Conservation (phyloP, 2,113 vertebrate species). For the Vicugna pacos region DNA sequence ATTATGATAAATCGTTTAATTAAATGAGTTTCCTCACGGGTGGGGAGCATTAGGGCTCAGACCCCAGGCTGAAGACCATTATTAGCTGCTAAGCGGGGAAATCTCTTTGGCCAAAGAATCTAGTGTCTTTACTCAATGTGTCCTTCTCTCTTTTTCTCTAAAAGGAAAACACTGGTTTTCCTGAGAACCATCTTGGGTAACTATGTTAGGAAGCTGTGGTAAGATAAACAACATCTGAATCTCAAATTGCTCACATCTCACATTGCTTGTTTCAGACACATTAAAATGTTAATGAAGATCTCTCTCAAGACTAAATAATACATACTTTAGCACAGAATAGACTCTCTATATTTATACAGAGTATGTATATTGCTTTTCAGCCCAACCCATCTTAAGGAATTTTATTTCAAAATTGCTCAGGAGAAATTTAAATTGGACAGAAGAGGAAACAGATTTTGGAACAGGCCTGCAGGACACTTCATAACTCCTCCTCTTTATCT, state of each 20-base stretch:
- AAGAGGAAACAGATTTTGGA: background rate
- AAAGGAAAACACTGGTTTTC: background rate
- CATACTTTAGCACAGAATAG: background rate
- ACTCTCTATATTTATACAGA: too few species aligned
- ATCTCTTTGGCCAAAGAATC: background rate
- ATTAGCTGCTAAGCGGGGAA: background rate
- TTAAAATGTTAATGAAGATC: background rate
- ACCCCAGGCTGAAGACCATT: background rate
- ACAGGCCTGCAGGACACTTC: background rate
- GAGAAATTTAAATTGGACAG: background rate
- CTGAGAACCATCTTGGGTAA: background rate
- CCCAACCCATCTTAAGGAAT: background rate
- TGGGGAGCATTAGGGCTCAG: too few species aligned
- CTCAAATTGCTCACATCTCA: background rate
- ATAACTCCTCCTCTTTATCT: background rate
- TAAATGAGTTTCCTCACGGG: too few species aligned
- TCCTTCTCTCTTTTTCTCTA: background rate
- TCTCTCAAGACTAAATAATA: background rate
- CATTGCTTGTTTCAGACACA: background rate
- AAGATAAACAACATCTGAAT: background rate
- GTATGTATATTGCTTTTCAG: background rate
- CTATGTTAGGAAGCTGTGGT: background rate
- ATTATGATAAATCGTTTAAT: too few species aligned
- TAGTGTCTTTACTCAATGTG: background rate
- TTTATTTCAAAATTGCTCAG: background rate